Evolutionary conservation across 2,888 invertebrate genomes (phyloP).

Genomic region (Agonopterix arenella): DNA sequence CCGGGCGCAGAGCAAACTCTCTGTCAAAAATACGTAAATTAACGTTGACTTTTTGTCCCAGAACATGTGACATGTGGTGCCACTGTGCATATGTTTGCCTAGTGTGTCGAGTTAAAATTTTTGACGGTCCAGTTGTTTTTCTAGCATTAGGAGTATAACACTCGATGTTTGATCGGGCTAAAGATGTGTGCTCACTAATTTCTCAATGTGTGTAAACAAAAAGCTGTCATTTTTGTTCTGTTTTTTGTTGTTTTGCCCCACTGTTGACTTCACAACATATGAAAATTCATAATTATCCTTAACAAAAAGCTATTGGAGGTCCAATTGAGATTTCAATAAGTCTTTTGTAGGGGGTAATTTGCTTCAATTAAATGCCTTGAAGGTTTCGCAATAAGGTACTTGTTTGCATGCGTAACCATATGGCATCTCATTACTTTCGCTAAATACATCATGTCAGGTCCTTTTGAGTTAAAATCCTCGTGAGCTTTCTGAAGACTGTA

Average conservation of each 20-base stretch:
- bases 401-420: constrained; percentile 14
- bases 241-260: too few relatives aligned
- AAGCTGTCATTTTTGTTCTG: not conserved
- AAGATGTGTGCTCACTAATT: constrained; percentile 7
- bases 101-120: constrained; percentile 8
- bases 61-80: constrained; percentile 33
- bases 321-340: constrained; percentile 26
- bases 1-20: constrained; percentile 54
- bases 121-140: constrained; percentile 6
- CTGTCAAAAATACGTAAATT: constrained; percentile 29
- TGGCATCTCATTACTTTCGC: constrained; percentile 9
- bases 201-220: constrained; percentile 9
- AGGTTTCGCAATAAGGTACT: constrained; percentile 17
- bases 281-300: constrained; percentile 2
- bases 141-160: constrained; percentile 2
- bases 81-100: constrained; percentile 31
- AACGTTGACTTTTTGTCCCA: constrained; percentile 32
- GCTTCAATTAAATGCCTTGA: constrained; percentile 18
- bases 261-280: too few relatives aligned
- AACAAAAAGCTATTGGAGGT: constrained; percentile 9
- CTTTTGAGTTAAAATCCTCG: too few relatives aligned
- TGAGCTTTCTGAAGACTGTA: constrained; percentile 18
- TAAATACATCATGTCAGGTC: too few relatives aligned
- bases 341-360: constrained; percentile 24
- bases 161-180: constrained; percentile 6